Evolutionary conservation across 2,797 vertebrate species (phyloP), one percentile per base, ranked within the genome.

Genomic region (Lepus townsendii): DNA sequence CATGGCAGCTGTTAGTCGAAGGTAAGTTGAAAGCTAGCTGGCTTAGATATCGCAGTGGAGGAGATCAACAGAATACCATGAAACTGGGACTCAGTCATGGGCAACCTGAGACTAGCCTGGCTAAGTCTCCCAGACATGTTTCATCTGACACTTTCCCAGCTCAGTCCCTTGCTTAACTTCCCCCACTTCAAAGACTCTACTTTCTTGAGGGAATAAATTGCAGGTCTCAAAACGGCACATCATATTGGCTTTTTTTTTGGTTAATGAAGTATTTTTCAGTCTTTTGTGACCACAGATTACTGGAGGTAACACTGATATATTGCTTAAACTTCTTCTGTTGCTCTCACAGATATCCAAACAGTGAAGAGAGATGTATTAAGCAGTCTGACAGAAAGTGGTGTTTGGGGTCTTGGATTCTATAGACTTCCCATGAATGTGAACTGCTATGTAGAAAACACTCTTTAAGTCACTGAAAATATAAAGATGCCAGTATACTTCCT

Each of bases 1-100:
- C 47, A 16, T 57, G 77, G 80, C 86, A 96, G 90, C 94, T 96
- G 72, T 83, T 92, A 78, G 77, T 93, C 1, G 13, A 86, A 80
- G 66, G 69, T 90, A 79, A 80, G 35, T 79, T 72, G 89, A 76
- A 96, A 93, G 73, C 88, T 69, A 88, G 22, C 60, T 90, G 93
- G 92, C 92, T 88, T 97, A 82, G 83, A 26, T 96, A 60, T 84
- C 95, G 87, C 52, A 20, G 50, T 95, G 78, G 72, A 79, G 65
- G 90, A 87, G 93, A 73, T 84, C 50, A 73, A 3, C 52, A 71
- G 72, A n/a, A 62, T 65, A 24, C 75, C 19, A 0, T 95, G 77
- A 89, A 91, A 80, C 71, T 22, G 60, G 83, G 68, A 62, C 66
- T 84, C 65, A 11, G 27, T 57, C 77, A 57, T 86, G 62, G 62